Evolutionary conservation across 2,113 vertebrate genomes (phyloP), one percentile per base, ranked within the genome.

Genomic region (Coptodon bakossiorum): DNA sequence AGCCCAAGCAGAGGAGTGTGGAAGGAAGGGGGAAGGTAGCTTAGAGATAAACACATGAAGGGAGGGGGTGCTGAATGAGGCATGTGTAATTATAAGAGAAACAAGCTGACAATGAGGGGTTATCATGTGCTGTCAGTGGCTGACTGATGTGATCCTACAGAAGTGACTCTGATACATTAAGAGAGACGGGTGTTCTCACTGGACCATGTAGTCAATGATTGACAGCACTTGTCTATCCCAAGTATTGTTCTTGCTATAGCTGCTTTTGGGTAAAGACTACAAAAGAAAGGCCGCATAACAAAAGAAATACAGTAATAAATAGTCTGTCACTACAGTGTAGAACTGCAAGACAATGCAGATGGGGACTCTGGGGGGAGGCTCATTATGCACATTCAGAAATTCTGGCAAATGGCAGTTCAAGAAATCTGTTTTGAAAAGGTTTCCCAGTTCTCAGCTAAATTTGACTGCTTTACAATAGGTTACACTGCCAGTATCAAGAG

Each of bases 141-240:
- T 95, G 95, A 95, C 80, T 92, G 94, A 95, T 94, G 89, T 91
- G 87, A 89, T 81, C 82, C 86, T 68, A 54, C 22, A 86, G 90
- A 87, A 80, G 85, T 66, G 81, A 68, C 82, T 93, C 94, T 93
- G 93, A 94, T 92, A 92, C 36, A 57, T 71, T 17, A 83, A 86
- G 66, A 89, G 87, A 84, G 84, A 81, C 11, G 50, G 57, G 40
- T 53, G 61, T 68, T 91, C 80, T 84, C 81, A 56, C 66, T 90
- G 66, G 85, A 61, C 82, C 80, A 61, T 40, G 52, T 68, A 83
- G 88, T 91, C 84, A 92, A 78, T 94, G 92, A 94, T 92, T 94
- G 94, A 93, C 91, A 90, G 87, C 80, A 57, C 54, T 80, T 8
- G n/a, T 83, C 87, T 88, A 86, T 94, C 80, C 88, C 85, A 83